phyloP scores from a whole-genome alignment of 2,797 vertebrate species.

The Brachyrhaphis roseni region DNA sequence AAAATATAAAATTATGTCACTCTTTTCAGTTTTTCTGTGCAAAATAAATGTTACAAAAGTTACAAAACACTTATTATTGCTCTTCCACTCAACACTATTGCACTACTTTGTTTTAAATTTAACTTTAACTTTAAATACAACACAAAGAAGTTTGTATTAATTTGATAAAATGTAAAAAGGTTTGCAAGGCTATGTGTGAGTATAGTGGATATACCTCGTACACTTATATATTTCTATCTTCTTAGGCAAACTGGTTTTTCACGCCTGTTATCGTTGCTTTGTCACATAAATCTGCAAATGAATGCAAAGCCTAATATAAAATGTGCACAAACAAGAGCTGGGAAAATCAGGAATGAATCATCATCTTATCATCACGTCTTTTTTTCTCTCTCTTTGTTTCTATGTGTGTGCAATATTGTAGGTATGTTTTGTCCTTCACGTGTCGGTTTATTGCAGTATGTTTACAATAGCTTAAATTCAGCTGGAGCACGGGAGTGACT shows the following conservation, averaged over 20 bases:
- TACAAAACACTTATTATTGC: background rate
- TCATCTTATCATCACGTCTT: background rate
- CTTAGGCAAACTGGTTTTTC: background rate
- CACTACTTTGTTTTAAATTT: background rate
- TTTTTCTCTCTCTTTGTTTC: background rate
- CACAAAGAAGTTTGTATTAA: background rate
- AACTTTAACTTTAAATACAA: background rate
- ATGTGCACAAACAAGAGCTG: conserved; percentile 14
- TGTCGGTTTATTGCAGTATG: background rate
- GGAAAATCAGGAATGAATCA: conserved; percentile 68
- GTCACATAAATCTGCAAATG: background rate
- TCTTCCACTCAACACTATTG: background rate
- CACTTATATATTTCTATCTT: background rate
- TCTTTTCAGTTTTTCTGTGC: background rate
- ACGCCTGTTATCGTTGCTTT: background rate
- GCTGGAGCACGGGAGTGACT: background rate
- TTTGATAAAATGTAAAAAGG: background rate
- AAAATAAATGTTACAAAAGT: too few relatives aligned
- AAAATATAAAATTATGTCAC: background rate
- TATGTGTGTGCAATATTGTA: background rate
- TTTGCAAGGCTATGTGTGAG: background rate
- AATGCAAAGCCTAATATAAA: conserved; percentile 1
- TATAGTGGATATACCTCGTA: background rate
- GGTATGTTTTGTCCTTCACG: background rate
- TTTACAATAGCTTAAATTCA: background rate